These are phyloP conservation scores for Pipa parva DNA, from an alignment of 2,113 vertebrate genomes.

Conservation along the genomic window DNA sequence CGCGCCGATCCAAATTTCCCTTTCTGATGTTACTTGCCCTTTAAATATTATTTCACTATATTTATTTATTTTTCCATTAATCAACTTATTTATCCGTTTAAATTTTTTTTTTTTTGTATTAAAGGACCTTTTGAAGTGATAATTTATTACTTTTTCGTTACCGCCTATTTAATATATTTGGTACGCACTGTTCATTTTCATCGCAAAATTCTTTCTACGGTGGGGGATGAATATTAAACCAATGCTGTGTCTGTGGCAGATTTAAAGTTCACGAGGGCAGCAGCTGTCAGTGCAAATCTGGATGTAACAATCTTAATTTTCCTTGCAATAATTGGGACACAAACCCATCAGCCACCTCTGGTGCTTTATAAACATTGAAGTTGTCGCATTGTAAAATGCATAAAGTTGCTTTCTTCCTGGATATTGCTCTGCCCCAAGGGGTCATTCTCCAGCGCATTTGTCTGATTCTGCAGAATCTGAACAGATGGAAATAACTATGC, in stretches of 20 bases:
- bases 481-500: constrained; percentile 15
- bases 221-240: too few relatives aligned
- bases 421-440: background rate
- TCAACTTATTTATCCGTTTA: too few relatives aligned
- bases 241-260: background rate
- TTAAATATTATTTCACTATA: too few relatives aligned
- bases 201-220: too few relatives aligned
- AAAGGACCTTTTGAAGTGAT: too few relatives aligned
- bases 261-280: background rate
- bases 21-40: too few relatives aligned
- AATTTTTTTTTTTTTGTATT: too few relatives aligned
- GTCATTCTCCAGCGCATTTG: background rate
- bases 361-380: background rate
- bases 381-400: background rate
- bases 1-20: too few relatives aligned
- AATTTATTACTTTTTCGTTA: too few relatives aligned
- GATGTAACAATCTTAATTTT: background rate
- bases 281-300: background rate
- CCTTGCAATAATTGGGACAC: constrained; percentile 12
- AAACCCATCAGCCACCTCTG: background rate
- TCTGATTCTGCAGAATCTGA: constrained; percentile 3
- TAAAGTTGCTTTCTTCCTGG: background rate
- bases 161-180: too few relatives aligned
- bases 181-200: too few relatives aligned
- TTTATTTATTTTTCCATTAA: too few relatives aligned